A percentile compares a stretch with the other conserved stretches of the same genome.
These are phyloP conservation scores for Calephelis virginiensis DNA, from an alignment of 1,140 invertebrate genomes.

Conservation along the genomic window DNA sequence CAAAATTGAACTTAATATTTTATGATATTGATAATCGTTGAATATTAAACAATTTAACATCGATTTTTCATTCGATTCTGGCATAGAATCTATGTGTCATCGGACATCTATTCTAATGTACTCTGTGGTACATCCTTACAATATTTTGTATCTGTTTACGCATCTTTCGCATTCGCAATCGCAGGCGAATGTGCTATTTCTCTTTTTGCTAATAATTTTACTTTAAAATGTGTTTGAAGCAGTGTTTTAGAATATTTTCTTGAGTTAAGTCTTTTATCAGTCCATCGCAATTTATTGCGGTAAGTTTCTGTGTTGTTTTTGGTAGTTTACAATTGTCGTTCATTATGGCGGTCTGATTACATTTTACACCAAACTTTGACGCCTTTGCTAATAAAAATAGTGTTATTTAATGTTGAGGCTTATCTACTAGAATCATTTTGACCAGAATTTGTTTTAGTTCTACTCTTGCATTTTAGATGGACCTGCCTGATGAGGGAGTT, in stretches of 20 bases:
- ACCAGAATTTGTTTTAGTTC: not conserved
- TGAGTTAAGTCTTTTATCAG: slow-evolving; percentile 50
- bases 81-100: too few species aligned
- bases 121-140: too few species aligned
- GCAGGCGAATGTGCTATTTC: slow-evolving; percentile 43
- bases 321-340: slow-evolving; percentile 61
- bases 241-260: slow-evolving; percentile 36
- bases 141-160: slow-evolving; percentile 18
- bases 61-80: too few species aligned
- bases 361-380: slow-evolving; percentile 29
- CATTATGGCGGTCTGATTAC: slow-evolving; percentile 75
- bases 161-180: slow-evolving; percentile 43
- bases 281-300: slow-evolving; percentile 69
- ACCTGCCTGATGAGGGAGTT: slow-evolving; percentile 68
- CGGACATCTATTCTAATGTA: too few species aligned
- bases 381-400: not conserved
- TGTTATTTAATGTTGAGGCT: too few species aligned
- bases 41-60: too few species aligned
- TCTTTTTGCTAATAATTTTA: slow-evolving; percentile 36
- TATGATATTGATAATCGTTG: too few species aligned
- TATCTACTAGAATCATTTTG: too few species aligned
- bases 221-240: slow-evolving; percentile 39
- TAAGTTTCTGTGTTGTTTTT: slow-evolving; percentile 61
- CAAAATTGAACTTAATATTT: too few species aligned
- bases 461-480: slow-evolving; percentile 57